These are phyloP conservation scores for Phengaris alcon DNA, from an alignment of 2,888 invertebrate species.

Conservation along the genomic window DNA sequence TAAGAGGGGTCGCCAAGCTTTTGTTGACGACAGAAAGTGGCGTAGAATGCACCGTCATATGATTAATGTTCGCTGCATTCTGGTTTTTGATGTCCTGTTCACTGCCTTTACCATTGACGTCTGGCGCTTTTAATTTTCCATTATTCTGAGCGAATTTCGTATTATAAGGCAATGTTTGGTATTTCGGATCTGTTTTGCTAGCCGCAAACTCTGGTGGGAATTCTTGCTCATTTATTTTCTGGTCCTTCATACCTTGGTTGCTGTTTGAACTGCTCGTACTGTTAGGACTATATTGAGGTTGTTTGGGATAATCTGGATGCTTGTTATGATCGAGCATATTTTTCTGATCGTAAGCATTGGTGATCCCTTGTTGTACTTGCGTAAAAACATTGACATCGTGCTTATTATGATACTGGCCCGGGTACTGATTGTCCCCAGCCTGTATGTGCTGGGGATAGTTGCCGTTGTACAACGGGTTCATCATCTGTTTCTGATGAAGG, in stretches of 20 bases:
- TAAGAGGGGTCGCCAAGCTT: constrained; percentile 82
- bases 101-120: constrained; percentile 61
- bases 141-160: constrained; percentile 87
- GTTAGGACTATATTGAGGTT: constrained; percentile 79
- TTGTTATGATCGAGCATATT: constrained; percentile 66
- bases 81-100: constrained; percentile 61
- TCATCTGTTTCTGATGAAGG: constrained; percentile 77
- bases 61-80: constrained; percentile 63
- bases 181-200: constrained; percentile 93
- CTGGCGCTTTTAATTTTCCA: constrained; percentile 61
- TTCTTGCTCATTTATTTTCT: constrained; percentile 76
- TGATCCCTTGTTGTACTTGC: constrained; percentile 72
- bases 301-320: constrained; percentile 73
- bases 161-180: constrained; percentile 94
- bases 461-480: constrained; percentile 69
- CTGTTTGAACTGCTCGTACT: constrained; percentile 74
- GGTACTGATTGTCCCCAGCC: constrained; percentile 62
- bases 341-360: constrained; percentile 72
- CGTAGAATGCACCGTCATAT: constrained; percentile 78
- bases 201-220: constrained; percentile 84
- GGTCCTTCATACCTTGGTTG: constrained; percentile 70
- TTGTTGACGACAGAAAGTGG: constrained; percentile 80
- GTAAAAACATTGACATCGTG: constrained; percentile 59
- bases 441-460: constrained; percentile 59
- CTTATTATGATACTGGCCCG: constrained; percentile 65